Evolutionary conservation across 2,113 vertebrate genomes (phyloP).

Genomic region (Ibidorhyncha struthersii): DNA sequence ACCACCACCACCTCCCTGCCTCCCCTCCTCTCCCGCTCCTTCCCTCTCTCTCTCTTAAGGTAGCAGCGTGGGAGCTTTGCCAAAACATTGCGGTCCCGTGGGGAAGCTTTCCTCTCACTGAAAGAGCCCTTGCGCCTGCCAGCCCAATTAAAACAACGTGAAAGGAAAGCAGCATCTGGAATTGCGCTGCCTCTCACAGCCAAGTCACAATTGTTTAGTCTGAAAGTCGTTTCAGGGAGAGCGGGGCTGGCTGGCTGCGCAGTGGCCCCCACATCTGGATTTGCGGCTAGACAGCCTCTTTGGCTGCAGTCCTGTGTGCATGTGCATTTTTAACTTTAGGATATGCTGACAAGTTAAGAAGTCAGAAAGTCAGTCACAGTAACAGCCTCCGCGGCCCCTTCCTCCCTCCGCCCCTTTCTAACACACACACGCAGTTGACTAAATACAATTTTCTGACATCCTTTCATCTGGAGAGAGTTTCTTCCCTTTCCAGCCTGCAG

Average conservation of each 20-base stretch:
- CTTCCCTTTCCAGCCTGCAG: conserved; percentile 62
- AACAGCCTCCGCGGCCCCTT: conserved; percentile 59
- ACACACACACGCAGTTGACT: conserved; percentile 57
- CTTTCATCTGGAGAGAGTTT: conserved; percentile 70
- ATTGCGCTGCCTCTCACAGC: conserved; percentile 90
- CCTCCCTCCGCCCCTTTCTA: conserved; percentile 67
- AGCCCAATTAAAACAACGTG: conserved; percentile 86
- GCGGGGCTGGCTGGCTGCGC: conserved; percentile 75
- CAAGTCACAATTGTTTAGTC: conserved; percentile 99
- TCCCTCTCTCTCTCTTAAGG: conserved; percentile 75
- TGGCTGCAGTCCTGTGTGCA: conserved; percentile 82
- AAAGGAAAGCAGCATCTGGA: conserved; percentile 91
- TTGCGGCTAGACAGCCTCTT: conserved; percentile 81
- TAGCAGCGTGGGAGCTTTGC: conserved; percentile 75
- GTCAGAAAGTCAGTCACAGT: conserved; percentile 80
- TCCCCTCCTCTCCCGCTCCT: conserved; percentile 54
- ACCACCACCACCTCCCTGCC: conserved; percentile 53
- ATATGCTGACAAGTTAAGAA: conserved; percentile 87
- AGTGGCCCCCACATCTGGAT: conserved; percentile 84
- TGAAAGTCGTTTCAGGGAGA: conserved; percentile 81
- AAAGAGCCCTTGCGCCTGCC: conserved; percentile 85
- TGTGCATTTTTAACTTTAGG: conserved; percentile 84
- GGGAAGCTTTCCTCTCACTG: conserved; percentile 80
- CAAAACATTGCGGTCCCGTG: conserved; percentile 77
- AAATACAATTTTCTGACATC: conserved; percentile 70